Base-by-base conservation (phyloP, 2,888 invertebrate species). In the Thysanoteuthis rhombus region DNA sequence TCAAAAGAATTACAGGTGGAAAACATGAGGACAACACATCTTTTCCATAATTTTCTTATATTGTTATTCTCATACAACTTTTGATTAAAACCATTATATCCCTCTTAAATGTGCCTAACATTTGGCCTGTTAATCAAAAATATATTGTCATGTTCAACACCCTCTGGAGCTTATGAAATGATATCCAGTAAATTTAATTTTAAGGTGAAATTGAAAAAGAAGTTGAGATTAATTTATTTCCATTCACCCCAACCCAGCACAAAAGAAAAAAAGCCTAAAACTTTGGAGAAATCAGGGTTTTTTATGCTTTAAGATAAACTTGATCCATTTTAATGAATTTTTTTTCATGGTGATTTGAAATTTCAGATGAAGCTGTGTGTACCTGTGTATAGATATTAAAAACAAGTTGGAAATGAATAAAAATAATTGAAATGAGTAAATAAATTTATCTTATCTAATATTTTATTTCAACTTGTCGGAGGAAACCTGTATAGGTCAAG, bases 301-400 rank as follows among this genome's bases (percentile, higher is more conserved):
- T 75, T 75, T 12, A n/a, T 16, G n/a, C 19, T 75, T 75, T 75
- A 75, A 36, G 75, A 16, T 75, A 75, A 75, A 75, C 75, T 75
- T 75, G 75, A n/a, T 75, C 75, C 16, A 36, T 75, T 75, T 36
- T n/a, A 75, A 36, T 75, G n/a, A 75, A 75, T 75, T 75, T n/a
- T n/a, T n/a, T 58, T 32, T 75, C 36, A 12, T 75, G n/a, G 75
- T 75, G 75, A 12, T 75, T 75, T 75, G 36, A 75, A n/a, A 75
- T 75, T 75, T 75, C 75, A 75, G 36, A 75, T 75, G 75, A n/a
- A 75, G 36, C 75, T 75, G 12, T 75, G 75, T n/a, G 75, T 75
- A 75, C 75, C 75, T 75, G 75, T n/a, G 75, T 75, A 75, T 75
- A 75, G 75, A 75, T 75, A 75, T 75, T n/a, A 75, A 75, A 75